Percentiles rank a stretch among this genome's conserved stretches.
phyloP scores from a whole-genome alignment of 2,888 invertebrate genomes.

The Scaptomyza caliginosa region DNA sequence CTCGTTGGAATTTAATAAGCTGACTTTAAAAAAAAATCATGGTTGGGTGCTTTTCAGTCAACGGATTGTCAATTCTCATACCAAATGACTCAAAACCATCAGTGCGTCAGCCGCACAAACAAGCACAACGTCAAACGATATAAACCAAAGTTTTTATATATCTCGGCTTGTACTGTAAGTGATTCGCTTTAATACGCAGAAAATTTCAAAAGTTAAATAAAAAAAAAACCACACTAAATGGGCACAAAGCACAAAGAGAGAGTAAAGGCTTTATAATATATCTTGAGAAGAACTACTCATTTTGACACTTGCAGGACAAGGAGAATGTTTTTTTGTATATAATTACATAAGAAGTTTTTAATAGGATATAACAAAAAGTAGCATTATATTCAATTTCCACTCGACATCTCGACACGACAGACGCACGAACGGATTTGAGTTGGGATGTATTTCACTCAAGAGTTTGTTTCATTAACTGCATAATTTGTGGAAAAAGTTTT shows the following conservation, averaged over 20 bases:
- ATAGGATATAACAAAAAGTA: not conserved
- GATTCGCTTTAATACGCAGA: constrained; percentile 45
- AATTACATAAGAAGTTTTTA: constrained; percentile 9
- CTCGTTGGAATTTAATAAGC: not conserved
- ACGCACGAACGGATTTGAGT: too few relatives aligned
- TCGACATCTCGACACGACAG: constrained; percentile 7
- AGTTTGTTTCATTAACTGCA: constrained; percentile 74
- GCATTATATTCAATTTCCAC: constrained; percentile 12
- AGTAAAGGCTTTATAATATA: too few relatives aligned
- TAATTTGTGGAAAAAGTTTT: constrained; percentile 65
- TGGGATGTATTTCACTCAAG: constrained; percentile 41
- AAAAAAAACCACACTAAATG: constrained; percentile 17
- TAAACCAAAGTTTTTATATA: constrained; percentile 14
- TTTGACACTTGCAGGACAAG: not conserved
- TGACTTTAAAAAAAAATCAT: constrained; percentile 30
- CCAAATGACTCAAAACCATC: constrained; percentile 65
- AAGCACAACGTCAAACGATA: constrained; percentile 1
- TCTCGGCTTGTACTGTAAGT: constrained; percentile 26
- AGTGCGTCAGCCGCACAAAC: too few relatives aligned
- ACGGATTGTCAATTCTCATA: constrained; percentile 4
- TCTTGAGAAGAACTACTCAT: too few relatives aligned
- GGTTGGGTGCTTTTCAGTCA: constrained; percentile 40
- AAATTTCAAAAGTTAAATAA: too few relatives aligned
- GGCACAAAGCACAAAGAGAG: constrained; percentile 21
- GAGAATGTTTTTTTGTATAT: not conserved